A percentile compares a stretch with the other conserved stretches of the same genome.
Conservation (phyloP, 1,140 invertebrate species). For the Pararge aegeria region DNA sequence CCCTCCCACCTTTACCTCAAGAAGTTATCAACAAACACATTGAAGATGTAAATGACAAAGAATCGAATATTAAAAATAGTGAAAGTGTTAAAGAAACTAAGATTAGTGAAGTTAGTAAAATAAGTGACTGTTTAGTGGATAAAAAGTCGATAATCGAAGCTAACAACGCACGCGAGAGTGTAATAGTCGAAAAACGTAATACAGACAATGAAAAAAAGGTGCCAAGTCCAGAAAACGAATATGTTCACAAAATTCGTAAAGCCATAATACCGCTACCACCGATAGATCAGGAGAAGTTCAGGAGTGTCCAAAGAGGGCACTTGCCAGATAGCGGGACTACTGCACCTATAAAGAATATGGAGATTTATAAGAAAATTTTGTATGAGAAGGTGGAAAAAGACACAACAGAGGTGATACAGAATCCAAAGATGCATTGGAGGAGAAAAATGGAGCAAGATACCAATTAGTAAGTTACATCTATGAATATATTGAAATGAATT, state of each 20-base stretch:
- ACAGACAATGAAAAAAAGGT: conserved; percentile 37
- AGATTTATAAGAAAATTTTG: conserved; percentile 67
- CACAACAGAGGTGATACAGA: conserved; percentile 35
- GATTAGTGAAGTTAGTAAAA: background rate
- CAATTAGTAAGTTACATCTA: conserved; percentile 46
- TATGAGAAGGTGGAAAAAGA: conserved; percentile 53
- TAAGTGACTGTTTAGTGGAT: conserved; percentile 34
- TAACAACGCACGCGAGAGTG: conserved; percentile 65
- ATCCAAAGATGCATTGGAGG: conserved; percentile 58
- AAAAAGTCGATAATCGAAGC: conserved; percentile 65
- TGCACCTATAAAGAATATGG: conserved; percentile 52
- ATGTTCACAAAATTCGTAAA: conserved; percentile 67
- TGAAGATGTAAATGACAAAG: conserved; percentile 20
- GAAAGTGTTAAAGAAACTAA: conserved; percentile 8
- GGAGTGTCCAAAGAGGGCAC: conserved; percentile 34
- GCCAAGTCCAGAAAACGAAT: conserved; percentile 42
- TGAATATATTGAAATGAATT: background rate
- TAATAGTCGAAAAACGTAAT: conserved; percentile 57
- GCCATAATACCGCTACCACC: conserved; percentile 55
- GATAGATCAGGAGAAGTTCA: conserved; percentile 55
- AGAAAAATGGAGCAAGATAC: conserved; percentile 62
- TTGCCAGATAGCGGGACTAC: conserved; percentile 19
- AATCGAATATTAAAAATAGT: conserved; percentile 17
- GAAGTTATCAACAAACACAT: conserved; percentile 62
- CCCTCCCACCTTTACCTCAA: conserved; percentile 49